phyloP scores from a whole-genome alignment of 2,888 invertebrate species.

The Parnassius orleans region DNA sequence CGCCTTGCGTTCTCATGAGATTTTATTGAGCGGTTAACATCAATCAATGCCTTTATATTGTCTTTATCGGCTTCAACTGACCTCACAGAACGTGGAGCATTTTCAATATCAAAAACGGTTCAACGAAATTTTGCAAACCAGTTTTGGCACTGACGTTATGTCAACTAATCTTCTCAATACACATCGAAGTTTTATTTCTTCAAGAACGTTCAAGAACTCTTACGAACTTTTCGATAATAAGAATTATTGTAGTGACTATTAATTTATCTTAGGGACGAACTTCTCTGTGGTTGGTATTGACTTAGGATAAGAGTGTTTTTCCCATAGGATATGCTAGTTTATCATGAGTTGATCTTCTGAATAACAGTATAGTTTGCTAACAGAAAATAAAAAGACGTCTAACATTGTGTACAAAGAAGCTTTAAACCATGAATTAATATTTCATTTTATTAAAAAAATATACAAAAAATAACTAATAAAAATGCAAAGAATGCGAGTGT shows the following conservation, averaged over 20 bases:
- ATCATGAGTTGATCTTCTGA: too few species aligned
- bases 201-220: neutral
- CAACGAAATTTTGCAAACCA: neutral
- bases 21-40: slow-evolving; percentile 35
- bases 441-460: too few species aligned
- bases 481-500: too few species aligned
- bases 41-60: slow-evolving; percentile 33
- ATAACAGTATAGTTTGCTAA: too few species aligned
- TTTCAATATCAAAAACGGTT: slow-evolving; percentile 2
- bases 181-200: neutral
- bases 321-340: too few species aligned
- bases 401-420: too few species aligned
- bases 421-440: too few species aligned
- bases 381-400: too few species aligned
- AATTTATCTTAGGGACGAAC: too few species aligned
- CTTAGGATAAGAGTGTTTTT: too few species aligned
- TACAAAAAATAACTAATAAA: too few species aligned
- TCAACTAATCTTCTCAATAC: neutral
- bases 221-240: slow-evolving; percentile 2
- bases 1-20: slow-evolving; percentile 33
- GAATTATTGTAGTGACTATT: neutral
- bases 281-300: too few species aligned
- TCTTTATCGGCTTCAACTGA: slow-evolving; percentile 17
- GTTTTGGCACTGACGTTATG: neutral
- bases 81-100: slow-evolving; percentile 23